Conservation (phyloP, 2,888 invertebrate genomes). For the Coelopa pilipes region DNA sequence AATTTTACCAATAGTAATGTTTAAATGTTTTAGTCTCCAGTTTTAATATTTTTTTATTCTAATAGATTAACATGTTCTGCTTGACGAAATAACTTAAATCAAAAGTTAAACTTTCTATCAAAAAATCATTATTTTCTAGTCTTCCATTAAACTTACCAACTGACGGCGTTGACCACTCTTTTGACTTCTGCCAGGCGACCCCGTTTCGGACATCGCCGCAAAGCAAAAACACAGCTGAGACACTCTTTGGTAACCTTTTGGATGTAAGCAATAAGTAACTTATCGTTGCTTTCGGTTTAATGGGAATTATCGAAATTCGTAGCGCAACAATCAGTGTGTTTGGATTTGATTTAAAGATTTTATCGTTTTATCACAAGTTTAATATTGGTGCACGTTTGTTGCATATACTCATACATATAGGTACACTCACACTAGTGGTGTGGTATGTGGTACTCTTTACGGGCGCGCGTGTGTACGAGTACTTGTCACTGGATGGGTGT, state of each 20-base stretch:
- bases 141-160: conserved; percentile 63
- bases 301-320: background rate
- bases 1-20: too few relatives aligned
- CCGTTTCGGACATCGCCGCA: conserved; percentile 66
- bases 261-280: too few relatives aligned
- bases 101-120: too few relatives aligned
- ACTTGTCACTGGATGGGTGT: background rate
- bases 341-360: background rate
- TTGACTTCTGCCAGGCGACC: conserved; percentile 62
- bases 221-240: background rate
- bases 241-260: too few relatives aligned
- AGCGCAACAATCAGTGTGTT: background rate
- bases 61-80: too few relatives aligned
- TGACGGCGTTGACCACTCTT: conserved; percentile 64
- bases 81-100: too few relatives aligned
- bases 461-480: conserved; percentile 7
- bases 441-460: background rate
- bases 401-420: conserved; percentile 1
- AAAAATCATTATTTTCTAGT: too few relatives aligned
- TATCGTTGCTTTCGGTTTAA: background rate
- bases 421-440: background rate
- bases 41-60: too few relatives aligned
- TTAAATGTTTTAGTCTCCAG: too few relatives aligned
- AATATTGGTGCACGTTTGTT: conserved; percentile 26
- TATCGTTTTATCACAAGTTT: conserved; percentile 20